Evolutionary conservation across 2,888 invertebrate species (phyloP).

Genomic region (Agriotes lineatus): DNA sequence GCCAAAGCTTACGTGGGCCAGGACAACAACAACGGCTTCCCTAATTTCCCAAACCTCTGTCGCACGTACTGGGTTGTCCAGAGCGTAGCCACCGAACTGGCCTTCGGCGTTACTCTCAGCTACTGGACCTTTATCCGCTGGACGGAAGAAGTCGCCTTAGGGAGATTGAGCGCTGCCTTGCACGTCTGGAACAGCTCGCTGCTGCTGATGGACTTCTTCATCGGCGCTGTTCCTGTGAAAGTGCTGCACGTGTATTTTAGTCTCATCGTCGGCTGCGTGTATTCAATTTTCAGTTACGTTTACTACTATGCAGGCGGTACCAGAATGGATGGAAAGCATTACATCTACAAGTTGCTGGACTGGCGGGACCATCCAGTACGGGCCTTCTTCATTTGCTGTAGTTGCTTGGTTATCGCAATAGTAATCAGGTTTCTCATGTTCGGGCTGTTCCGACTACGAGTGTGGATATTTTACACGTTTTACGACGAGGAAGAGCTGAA

Average conservation of each 20-base stretch:
- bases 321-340: slow-evolving; percentile 28
- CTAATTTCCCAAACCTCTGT: not conserved
- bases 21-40: not conserved
- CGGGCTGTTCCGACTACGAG: not conserved
- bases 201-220: slow-evolving; percentile 40
- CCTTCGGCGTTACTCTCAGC: slow-evolving; percentile 28
- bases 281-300: slow-evolving; percentile 34
- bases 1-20: not conserved
- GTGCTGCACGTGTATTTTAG: slow-evolving; percentile 37
- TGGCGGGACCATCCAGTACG: not conserved
- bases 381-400: not conserved
- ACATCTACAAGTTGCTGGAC: slow-evolving; percentile 41
- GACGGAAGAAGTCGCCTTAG: not conserved
- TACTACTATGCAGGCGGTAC: slow-evolving; percentile 39
- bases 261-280: slow-evolving; percentile 22
- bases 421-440: not conserved
- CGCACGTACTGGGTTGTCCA: slow-evolving; percentile 27
- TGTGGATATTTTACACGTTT: slow-evolving; percentile 14
- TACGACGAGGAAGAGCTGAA: not conserved
- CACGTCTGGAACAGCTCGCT: slow-evolving; percentile 44
- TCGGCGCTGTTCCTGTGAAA: slow-evolving; percentile 38
- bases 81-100: slow-evolving; percentile 30
- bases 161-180: slow-evolving; percentile 1
- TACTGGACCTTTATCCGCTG: slow-evolving; percentile 40
- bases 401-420: not conserved